phyloP scores from a whole-genome alignment of 1,140 invertebrate genomes.

The Doryteuthis pealeii region DNA sequence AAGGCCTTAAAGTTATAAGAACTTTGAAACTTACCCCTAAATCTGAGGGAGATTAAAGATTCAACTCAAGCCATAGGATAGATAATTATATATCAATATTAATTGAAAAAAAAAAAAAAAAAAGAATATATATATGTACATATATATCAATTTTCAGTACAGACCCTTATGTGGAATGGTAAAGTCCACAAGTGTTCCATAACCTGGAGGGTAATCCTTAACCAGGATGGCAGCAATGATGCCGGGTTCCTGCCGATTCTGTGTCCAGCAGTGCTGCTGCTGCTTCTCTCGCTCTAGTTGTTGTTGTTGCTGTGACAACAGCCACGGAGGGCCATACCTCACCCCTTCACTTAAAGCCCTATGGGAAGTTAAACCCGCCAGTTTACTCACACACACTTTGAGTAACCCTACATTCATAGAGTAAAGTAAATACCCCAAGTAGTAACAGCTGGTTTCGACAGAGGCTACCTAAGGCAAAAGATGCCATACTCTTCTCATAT shows the following conservation, averaged over 20 bases:
- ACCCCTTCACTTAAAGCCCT: background rate
- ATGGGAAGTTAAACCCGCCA: background rate
- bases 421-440: no score
- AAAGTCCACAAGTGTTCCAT: slow-evolving; percentile 1
- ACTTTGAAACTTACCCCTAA: no score
- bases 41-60: no score
- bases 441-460: no score
- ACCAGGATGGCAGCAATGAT: background rate
- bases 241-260: background rate
- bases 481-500: no score
- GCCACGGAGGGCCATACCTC: background rate
- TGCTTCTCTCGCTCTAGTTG: background rate
- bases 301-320: background rate
- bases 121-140: no score
- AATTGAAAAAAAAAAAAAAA: no score
- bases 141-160: background rate
- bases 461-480: no score
- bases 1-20: no score
- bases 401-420: no score
- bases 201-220: background rate
- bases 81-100: no score
- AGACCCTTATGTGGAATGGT: background rate
- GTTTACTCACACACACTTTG: background rate
- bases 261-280: background rate
- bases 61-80: no score